A percentile compares a stretch with the other conserved stretches of the same genome.
These are phyloP conservation scores for Acinonyx jubatus DNA, from an alignment of 2,113 vertebrate species.

Conservation along the genomic window DNA sequence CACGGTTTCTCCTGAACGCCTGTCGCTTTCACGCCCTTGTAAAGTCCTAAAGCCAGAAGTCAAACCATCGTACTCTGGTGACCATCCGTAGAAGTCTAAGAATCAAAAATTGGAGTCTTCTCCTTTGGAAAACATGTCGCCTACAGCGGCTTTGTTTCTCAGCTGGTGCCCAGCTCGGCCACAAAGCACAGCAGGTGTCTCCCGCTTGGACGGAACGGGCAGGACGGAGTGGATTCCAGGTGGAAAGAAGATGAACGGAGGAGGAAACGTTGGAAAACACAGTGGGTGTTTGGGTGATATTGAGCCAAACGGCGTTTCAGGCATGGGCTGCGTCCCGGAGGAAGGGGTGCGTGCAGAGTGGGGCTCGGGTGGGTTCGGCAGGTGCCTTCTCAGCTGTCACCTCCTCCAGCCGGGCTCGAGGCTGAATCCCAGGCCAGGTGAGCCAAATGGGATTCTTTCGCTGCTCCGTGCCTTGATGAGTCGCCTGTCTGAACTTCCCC, in stretches of 20 bases:
- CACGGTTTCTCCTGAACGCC: neutral
- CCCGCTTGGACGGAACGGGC: neutral
- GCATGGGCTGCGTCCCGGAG: neutral
- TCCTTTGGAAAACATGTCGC: neutral
- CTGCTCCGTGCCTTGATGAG: neutral
- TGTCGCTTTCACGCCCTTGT: neutral
- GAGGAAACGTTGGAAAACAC: neutral
- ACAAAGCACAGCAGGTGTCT: accelerated
- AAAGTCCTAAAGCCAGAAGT: neutral
- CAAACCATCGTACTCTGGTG: neutral
- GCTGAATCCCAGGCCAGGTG: neutral
- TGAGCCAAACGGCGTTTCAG: neutral
- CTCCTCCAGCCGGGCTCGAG: neutral
- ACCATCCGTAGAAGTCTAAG: neutral
- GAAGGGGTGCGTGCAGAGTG: no score
- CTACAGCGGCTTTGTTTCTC: neutral
- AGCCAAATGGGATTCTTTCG: neutral
- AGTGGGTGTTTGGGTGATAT: neutral
- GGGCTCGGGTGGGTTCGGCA: neutral
- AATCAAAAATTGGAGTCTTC: neutral
- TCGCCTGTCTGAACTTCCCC: neutral
- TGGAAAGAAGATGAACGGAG: neutral
- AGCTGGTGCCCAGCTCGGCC: accelerated
- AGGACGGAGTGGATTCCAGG: neutral
- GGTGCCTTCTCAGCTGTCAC: neutral